Evolutionary conservation across 2,113 vertebrate genomes (phyloP).

Genomic region (Thamnophis sirtalis): DNA sequence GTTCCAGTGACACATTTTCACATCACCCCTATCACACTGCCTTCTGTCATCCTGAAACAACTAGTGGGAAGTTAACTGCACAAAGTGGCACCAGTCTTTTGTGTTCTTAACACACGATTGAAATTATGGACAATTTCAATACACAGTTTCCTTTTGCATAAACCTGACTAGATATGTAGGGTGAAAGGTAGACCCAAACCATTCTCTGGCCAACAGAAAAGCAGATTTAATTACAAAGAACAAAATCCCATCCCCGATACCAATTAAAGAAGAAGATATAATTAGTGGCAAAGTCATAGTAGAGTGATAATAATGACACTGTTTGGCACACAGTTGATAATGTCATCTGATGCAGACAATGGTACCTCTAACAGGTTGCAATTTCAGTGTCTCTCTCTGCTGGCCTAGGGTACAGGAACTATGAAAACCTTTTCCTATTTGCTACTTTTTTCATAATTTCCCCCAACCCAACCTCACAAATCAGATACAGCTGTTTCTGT

Average conservation of each 20-base stretch:
- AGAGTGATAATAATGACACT: neutral
- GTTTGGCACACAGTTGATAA: neutral
- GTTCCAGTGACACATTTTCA: constrained; percentile 7
- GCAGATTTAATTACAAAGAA: neutral
- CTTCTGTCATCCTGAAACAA: neutral
- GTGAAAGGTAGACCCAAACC: no score
- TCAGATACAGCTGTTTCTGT: neutral
- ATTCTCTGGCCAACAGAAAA: neutral
- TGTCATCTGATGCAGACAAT: neutral
- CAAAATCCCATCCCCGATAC: neutral
- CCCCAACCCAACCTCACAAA: neutral
- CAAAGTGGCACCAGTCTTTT: neutral
- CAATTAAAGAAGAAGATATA: neutral
- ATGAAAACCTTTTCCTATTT: neutral
- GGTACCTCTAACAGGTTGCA: neutral
- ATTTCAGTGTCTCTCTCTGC: neutral
- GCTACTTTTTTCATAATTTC: neutral
- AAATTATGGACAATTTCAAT: neutral
- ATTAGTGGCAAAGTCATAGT: neutral
- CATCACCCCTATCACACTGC: neutral
- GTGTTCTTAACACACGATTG: neutral
- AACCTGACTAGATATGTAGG: neutral
- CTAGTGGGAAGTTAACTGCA: neutral
- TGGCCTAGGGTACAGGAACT: neutral
- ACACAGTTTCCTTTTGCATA: neutral